Evolutionary conservation across 23 tunicate genomes (phyloP), one percentile per base, ranked within the genome.

Genomic region (Phallusia fumigata): DNA sequence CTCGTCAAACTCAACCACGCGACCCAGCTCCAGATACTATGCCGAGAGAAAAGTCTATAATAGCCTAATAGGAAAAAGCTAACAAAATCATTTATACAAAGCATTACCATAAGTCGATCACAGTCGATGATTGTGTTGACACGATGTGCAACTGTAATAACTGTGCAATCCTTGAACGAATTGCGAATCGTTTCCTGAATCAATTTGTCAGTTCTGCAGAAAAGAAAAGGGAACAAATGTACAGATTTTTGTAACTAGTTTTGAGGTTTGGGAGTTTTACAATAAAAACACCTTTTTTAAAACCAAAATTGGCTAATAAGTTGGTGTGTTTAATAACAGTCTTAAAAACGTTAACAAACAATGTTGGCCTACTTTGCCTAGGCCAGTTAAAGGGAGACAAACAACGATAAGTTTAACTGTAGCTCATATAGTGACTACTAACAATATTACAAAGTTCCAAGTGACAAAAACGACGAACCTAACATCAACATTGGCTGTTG

Each of bases 401-500:
- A n/a, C n/a, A n/a, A n/a, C n/a, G n/a, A n/a, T n/a, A n/a, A n/a
- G n/a, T n/a, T n/a, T n/a, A n/a, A n/a, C n/a, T n/a, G n/a, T n/a
- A n/a, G n/a, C n/a, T n/a, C n/a, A n/a, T n/a, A n/a, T n/a, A n/a
- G n/a, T n/a, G n/a, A n/a, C n/a, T n/a, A n/a, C n/a, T n/a, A n/a
- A n/a, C n/a, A n/a, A n/a, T n/a, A n/a, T n/a, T n/a, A n/a, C n/a
- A n/a, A n/a, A n/a, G n/a, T n/a, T n/a, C n/a, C n/a, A n/a, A n/a
- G n/a, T n/a, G n/a, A n/a, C n/a, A 40, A 40, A 40, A 40, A 5
- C 47, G 10, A 58, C 69, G 13, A 21, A 93, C 97, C 88, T 85
- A 22, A 77, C 26, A 73, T 96, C 99, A 2, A 96, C 99, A 81
- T 91, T 96, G 24, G 99, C 99, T 26, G 99, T 96, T 26, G 99